Evolutionary conservation across 2,113 vertebrate genomes (phyloP).

Genomic region (Petroica traversi): DNA sequence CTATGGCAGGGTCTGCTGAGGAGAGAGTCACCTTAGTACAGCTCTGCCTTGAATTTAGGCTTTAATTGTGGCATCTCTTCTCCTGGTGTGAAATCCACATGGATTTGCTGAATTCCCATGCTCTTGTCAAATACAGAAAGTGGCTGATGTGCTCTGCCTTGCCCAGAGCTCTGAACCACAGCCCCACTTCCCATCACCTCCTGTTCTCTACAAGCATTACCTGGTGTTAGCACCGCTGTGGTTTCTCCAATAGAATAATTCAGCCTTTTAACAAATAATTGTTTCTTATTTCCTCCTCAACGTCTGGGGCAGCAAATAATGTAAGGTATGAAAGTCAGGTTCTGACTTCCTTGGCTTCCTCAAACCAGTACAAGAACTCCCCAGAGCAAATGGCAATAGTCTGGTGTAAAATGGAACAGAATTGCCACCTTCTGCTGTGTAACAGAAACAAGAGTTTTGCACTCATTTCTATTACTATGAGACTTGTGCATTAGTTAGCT

Average conservation of each 20-base stretch:
- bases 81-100: background rate
- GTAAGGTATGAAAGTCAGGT: background rate
- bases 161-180: background rate
- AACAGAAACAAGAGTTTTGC: background rate
- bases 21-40: background rate
- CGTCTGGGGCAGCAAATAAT: background rate
- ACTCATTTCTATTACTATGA: background rate
- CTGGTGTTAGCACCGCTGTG: fast-evolving
- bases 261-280: background rate
- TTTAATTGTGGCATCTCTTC: background rate
- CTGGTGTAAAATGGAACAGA: background rate
- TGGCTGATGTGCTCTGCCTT: background rate
- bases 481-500: background rate
- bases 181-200: background rate
- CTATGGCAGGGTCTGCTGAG: background rate
- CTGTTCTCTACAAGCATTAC: background rate
- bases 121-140: background rate
- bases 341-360: background rate
- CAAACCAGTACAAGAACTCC: background rate
- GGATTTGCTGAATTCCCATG: background rate
- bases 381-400: background rate
- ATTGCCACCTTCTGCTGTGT: background rate
- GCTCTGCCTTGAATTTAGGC: background rate
- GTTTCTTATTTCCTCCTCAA: background rate
- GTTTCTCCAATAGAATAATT: background rate